Conservation (phyloP, 2,888 invertebrate genomes). For the Caradrina kadenii region DNA sequence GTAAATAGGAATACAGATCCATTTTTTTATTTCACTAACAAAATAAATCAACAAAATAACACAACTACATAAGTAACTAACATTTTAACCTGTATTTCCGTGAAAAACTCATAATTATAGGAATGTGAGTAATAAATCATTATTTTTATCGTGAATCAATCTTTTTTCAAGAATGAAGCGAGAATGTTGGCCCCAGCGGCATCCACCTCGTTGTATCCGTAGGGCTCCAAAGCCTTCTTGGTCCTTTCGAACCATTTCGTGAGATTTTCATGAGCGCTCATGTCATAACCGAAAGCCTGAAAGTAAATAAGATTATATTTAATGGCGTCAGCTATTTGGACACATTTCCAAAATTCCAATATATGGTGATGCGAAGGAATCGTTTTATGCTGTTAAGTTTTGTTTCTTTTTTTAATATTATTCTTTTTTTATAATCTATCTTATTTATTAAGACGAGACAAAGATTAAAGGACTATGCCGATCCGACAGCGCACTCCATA, state of each 20-base stretch:
- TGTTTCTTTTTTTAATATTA: no score
- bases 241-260: slow-evolving; percentile 92
- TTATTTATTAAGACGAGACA: no score
- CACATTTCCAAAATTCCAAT: no score
- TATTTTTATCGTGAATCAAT: slow-evolving; percentile 38
- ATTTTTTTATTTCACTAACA: slow-evolving; percentile 10
- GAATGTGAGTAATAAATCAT: not conserved
- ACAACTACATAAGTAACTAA: slow-evolving; percentile 11
- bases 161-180: slow-evolving; percentile 88
- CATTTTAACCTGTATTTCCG: slow-evolving; percentile 38
- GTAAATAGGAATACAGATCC: slow-evolving; percentile 13
- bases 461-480: no score
- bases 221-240: slow-evolving; percentile 91
- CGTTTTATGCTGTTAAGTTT: no score
- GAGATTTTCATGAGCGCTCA: slow-evolving; percentile 90
- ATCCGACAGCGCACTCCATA: no score
- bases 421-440: no score
- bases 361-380: no score
- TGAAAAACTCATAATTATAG: slow-evolving; percentile 26
- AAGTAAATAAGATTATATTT: slow-evolving; percentile 57
- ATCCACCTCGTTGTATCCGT: slow-evolving; percentile 93
- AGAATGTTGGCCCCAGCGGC: slow-evolving; percentile 90
- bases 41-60: slow-evolving; percentile 17
- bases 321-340: no score
- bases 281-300: slow-evolving; percentile 90